Base-by-base conservation (phyloP, 2,888 invertebrate genomes). In the Stomorhina lunata region DNA sequence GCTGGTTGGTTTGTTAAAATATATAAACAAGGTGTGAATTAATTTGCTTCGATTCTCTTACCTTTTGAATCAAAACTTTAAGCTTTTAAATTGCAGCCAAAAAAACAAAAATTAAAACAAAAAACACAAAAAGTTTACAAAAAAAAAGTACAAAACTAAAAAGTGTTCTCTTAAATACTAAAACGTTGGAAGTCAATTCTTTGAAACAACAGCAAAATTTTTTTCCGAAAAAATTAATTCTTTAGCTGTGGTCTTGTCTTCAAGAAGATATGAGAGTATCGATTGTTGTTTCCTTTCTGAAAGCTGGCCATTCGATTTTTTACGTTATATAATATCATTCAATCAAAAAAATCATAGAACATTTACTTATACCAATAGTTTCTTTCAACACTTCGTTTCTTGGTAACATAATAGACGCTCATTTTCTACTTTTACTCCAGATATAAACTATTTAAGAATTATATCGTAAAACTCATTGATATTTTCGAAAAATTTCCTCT, bases 1-100 rank as follows among this genome's bases (percentile, higher is more conserved):
- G 1, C 40, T 48, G 1, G 32, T 20, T 68, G 29, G 9, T 2
- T 53, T n/a, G 55, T 10, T n/a, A 43, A 61, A 59, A 17, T 69
- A 55, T 75, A 48, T 9, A 40, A 73, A 69, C 86, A 88, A 89
- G 89, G 89, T 89, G 89, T 89, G 89, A 89, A 89, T 88, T 88
- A 89, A 89, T 89, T 89, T 89, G 89, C 89, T 89, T 82, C 66
- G 79, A 76, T 79, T 82, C 82, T 79, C 59, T 82, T 69, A 65
- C 68, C 79, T 79, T 71, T 82, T 66, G 59, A 65, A 79, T 66
- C 50, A 25, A n/a, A 65, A 34, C n/a, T 69, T 53, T 32, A 63
- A 40, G 48, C 34, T 61, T n/a, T 29, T 12, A 22, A 45, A 48
- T 37, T 25, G 25, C 25, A 32, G 32, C n/a, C n/a, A 6, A n/a